Evolutionary conservation across 2,113 vertebrate genomes (phyloP).

Genomic region (Rana temporaria): DNA sequence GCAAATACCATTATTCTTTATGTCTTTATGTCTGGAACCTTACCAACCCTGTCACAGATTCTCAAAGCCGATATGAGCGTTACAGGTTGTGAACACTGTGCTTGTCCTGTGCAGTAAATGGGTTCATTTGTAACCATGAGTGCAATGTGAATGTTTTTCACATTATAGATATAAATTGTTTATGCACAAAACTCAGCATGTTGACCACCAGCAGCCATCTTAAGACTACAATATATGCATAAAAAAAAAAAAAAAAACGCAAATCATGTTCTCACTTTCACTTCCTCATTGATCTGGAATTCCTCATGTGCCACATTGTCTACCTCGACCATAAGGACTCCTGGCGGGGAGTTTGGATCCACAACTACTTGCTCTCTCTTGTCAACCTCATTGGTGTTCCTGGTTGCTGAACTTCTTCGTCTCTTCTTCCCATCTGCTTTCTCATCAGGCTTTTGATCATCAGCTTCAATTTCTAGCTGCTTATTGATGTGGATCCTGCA

Average conservation of each 20-base stretch:
- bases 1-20: too few species aligned
- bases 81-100: too few species aligned
- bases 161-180: too few species aligned
- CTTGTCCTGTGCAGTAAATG: too few species aligned
- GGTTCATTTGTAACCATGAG: too few species aligned
- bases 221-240: neutral
- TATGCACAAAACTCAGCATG: too few species aligned
- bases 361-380: slow-evolving; percentile 60
- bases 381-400: slow-evolving; percentile 72
- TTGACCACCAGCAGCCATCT: too few species aligned
- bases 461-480: slow-evolving; percentile 84
- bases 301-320: slow-evolving; percentile 93
- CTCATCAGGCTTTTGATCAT: slow-evolving; percentile 69
- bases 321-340: slow-evolving; percentile 96
- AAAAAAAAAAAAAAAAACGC: neutral
- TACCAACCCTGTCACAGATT: too few species aligned
- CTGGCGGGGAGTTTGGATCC: slow-evolving; percentile 63
- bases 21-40: too few species aligned
- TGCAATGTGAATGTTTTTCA: too few species aligned
- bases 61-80: too few species aligned
- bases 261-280: slow-evolving; percentile 80
- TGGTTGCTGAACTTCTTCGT: slow-evolving; percentile 73
- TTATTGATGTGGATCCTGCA: slow-evolving; percentile 86
- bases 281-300: slow-evolving; percentile 94
- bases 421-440: slow-evolving; percentile 74